Percentiles rank a stretch among this genome's conserved stretches.
Conservation (phyloP, 2,888 invertebrate species). For the Macropis europaea region DNA sequence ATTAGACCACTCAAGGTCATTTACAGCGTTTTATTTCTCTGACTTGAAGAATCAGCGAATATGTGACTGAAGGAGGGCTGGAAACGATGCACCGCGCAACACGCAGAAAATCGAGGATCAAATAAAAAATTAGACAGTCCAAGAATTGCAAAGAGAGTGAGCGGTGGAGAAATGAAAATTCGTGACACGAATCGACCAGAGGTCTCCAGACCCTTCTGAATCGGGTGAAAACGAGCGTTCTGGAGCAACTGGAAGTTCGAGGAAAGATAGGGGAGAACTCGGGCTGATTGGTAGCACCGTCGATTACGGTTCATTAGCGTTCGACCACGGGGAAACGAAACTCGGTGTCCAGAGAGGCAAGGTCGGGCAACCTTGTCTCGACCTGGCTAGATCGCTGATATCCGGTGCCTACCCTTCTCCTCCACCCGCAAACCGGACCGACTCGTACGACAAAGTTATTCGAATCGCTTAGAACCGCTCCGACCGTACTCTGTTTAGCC, state of each 20-base stretch:
- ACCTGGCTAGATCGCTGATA: slow-evolving; percentile 33
- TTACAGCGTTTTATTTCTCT: too few relatives aligned
- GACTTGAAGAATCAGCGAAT: too few relatives aligned
- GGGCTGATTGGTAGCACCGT: background rate
- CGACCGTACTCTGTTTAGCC: background rate
- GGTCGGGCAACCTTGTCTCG: slow-evolving; percentile 6
- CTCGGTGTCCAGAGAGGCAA: slow-evolving; percentile 2
- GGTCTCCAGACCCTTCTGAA: too few relatives aligned
- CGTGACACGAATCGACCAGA: too few relatives aligned
- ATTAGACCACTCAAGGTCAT: too few relatives aligned
- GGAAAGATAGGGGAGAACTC: background rate
- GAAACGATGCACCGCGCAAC: too few relatives aligned
- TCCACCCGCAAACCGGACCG: background rate
- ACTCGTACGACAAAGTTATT: background rate
- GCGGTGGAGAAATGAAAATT: too few relatives aligned
- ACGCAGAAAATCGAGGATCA: too few relatives aligned
- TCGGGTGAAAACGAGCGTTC: background rate
- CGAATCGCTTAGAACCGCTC: background rate
- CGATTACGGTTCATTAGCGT: slow-evolving; percentile 24
- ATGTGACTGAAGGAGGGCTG: too few relatives aligned
- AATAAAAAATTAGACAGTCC: background rate
- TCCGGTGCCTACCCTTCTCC: slow-evolving; percentile 23
- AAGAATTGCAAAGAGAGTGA: too few relatives aligned
- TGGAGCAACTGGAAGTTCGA: background rate
- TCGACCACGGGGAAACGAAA: background rate